Evolutionary conservation across 2,888 invertebrate species (phyloP).

Genomic region (Rotaria socialis): DNA sequence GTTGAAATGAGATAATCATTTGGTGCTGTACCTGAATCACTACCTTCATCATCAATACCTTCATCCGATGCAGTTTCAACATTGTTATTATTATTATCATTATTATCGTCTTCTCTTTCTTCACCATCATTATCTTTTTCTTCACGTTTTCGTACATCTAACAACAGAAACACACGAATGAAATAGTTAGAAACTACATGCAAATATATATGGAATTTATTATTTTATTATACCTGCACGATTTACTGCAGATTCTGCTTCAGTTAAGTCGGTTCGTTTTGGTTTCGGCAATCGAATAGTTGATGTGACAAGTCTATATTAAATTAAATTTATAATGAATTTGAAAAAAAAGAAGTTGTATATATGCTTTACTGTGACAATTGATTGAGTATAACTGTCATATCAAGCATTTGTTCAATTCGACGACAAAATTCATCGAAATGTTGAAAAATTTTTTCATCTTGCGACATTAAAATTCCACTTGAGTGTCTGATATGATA

Average conservation of each 20-base stretch:
- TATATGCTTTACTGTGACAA: neutral
- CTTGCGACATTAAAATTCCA: constrained; percentile 45
- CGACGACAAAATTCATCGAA: constrained; percentile 44
- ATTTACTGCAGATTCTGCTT: neutral
- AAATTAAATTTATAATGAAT: too few relatives aligned
- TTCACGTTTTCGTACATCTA: neutral
- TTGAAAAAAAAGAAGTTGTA: neutral
- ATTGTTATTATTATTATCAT: neutral
- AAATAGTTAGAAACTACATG: too few relatives aligned
- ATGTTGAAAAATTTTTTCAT: constrained; percentile 41
- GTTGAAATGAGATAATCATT: constrained; percentile 7
- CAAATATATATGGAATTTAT: too few relatives aligned
- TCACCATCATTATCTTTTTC: neutral
- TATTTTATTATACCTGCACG: neutral
- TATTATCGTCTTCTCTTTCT: neutral
- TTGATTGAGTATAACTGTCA: constrained; percentile 41
- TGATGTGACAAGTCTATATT: neutral
- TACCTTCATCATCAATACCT: neutral
- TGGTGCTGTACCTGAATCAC: neutral
- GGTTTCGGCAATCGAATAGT: constrained; percentile 42
- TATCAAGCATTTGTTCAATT: constrained; percentile 38
- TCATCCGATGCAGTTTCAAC: neutral
- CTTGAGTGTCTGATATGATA: neutral
- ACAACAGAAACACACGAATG: neutral
- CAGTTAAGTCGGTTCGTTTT: constrained; percentile 39